Evolutionary conservation across 1,140 invertebrate genomes (phyloP).

Genomic region (Sogatella furcifera): DNA sequence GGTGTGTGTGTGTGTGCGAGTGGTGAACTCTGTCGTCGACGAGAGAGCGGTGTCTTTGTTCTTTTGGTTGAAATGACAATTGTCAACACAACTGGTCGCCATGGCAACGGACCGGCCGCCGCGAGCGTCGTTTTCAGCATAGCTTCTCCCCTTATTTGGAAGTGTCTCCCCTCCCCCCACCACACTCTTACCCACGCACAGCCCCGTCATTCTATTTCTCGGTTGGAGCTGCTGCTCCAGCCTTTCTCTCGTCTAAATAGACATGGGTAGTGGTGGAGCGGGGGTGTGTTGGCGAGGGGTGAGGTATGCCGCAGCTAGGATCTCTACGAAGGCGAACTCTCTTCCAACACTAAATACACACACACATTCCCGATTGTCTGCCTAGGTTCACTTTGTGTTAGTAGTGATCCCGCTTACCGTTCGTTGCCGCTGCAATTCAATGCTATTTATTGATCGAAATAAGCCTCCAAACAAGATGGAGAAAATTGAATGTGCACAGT

Average conservation of each 20-base stretch:
- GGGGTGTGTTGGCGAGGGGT: not conserved
- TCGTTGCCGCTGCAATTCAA: too few relatives aligned
- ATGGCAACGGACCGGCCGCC: not conserved
- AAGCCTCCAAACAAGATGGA: too few relatives aligned
- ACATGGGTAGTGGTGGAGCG: not conserved
- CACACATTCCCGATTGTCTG: too few relatives aligned
- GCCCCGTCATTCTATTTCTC: not conserved
- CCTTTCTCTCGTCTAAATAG: not conserved
- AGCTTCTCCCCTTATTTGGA: not conserved
- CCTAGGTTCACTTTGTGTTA: too few relatives aligned
- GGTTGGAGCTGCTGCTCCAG: not conserved
- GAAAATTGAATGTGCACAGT: too few relatives aligned
- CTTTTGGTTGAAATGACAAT: conserved; percentile 4
- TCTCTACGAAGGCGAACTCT: too few relatives aligned
- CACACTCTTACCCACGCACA: not conserved
- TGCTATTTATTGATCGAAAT: too few relatives aligned
- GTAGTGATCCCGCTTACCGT: too few relatives aligned
- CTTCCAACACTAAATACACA: too few relatives aligned
- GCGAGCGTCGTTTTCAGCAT: not conserved
- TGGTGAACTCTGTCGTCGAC: not conserved
- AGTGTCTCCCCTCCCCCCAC: not conserved
- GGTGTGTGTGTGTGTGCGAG: too few relatives aligned
- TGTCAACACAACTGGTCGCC: not conserved
- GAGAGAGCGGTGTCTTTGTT: not conserved
- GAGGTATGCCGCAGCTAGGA: not conserved